A percentile compares a stretch with the other conserved stretches of the same genome.
phyloP scores from a whole-genome alignment of 2,888 invertebrate genomes.

The Oxytorus armatus region DNA sequence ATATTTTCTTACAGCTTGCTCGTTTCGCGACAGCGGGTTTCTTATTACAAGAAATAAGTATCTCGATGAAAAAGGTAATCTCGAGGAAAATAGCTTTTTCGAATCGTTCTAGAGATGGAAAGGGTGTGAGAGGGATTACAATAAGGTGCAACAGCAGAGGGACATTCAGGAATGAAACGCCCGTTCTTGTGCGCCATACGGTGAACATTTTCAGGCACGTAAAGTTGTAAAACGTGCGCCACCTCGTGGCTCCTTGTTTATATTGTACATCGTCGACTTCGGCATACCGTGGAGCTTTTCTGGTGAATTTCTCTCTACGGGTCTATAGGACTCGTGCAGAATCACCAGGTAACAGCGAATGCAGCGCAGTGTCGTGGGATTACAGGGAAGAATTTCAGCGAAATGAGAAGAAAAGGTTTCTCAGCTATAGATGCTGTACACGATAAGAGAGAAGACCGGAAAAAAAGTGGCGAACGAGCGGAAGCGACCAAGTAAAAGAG shows the following conservation, averaged over 20 bases:
- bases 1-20: no score
- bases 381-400: slow-evolving; percentile 49
- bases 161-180: no score
- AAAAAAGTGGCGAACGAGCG: slow-evolving; percentile 56
- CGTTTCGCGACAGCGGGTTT: no score
- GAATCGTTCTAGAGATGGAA: no score
- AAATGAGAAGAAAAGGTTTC: slow-evolving; percentile 52
- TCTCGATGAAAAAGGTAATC: no score
- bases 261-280: neutral
- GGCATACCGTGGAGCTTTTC: slow-evolving; percentile 16
- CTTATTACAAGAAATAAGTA: no score
- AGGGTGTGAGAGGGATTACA: no score
- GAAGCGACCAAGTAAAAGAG: slow-evolving; percentile 66
- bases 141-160: no score
- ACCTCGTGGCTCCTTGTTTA: neutral
- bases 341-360: slow-evolving; percentile 32
- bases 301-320: slow-evolving; percentile 28
- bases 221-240: slow-evolving; percentile 77
- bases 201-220: slow-evolving; percentile 75
- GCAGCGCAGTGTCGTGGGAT: slow-evolving; percentile 29
- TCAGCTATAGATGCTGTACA: slow-evolving; percentile 2
- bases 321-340: slow-evolving; percentile 22
- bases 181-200: slow-evolving; percentile 36
- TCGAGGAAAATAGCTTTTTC: no score
- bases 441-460: neutral